Evolutionary conservation across 2,888 invertebrate species (phyloP).

Genomic region (Temnothorax ravouxi): DNA sequence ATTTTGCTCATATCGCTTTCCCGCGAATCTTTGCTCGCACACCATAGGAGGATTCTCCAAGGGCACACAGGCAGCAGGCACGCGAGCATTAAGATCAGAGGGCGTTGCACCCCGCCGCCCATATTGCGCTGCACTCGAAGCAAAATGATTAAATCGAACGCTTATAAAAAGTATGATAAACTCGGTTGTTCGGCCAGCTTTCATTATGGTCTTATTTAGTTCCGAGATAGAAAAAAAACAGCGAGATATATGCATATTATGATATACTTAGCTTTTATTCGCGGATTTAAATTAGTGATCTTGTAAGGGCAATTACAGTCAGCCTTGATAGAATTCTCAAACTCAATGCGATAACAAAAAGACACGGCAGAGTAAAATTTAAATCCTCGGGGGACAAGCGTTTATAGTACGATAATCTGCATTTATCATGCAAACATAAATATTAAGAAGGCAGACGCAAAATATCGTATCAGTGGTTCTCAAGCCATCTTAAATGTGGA

Average conservation of each 20-base stretch:
- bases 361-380: constrained; percentile 1
- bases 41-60: constrained; percentile 64
- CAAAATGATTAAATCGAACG: constrained; percentile 51
- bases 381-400: not conserved
- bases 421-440: constrained; percentile 10
- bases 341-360: not conserved
- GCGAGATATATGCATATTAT: constrained; percentile 3
- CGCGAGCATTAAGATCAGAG: constrained; percentile 62
- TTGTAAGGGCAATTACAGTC: constrained; percentile 24
- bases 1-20: constrained; percentile 43
- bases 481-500: not conserved
- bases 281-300: constrained; percentile 16
- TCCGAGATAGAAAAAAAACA: constrained; percentile 1
- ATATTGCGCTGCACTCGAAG: not conserved
- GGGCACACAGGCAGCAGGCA: constrained; percentile 66
- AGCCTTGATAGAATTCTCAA: constrained; percentile 26
- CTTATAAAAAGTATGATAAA: not conserved
- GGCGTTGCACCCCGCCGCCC: constrained; percentile 69
- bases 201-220: constrained; percentile 14
- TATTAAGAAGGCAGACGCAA: not conserved
- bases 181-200: not conserved
- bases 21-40: constrained; percentile 48
- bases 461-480: not conserved
- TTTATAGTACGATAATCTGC: not conserved
- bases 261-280: constrained; percentile 32